A percentile compares a stretch with the other conserved stretches of the same genome.
These are phyloP conservation scores for Spisula subtruncata DNA, from an alignment of 2,888 invertebrate species.

Conservation along the genomic window DNA sequence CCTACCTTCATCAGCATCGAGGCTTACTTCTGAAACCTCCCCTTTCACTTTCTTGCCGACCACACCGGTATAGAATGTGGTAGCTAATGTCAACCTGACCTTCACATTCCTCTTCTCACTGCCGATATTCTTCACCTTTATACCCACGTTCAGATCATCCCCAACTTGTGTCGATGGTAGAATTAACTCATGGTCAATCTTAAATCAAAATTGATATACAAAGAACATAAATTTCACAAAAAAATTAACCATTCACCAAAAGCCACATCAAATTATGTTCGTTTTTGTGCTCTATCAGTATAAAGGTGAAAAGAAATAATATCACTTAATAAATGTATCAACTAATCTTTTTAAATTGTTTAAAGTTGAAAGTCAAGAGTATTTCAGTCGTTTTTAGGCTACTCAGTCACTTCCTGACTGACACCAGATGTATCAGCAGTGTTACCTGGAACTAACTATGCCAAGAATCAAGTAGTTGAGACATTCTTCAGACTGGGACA, in stretches of 20 bases:
- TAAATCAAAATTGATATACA: background rate
- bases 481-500: too few relatives aligned
- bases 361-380: too few relatives aligned
- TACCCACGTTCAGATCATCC: conserved; percentile 72
- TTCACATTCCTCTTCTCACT: conserved; percentile 59
- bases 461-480: too few relatives aligned
- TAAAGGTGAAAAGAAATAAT: too few relatives aligned
- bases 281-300: too few relatives aligned
- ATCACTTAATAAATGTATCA: too few relatives aligned
- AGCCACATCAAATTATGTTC: too few relatives aligned
- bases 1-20: conserved; percentile 72
- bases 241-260: background rate
- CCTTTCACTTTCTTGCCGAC: conserved; percentile 73
- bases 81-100: conserved; percentile 73
- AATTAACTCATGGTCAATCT: conserved; percentile 67
- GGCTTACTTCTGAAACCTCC: conserved; percentile 53
- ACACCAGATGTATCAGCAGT: too few relatives aligned
- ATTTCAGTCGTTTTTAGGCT: too few relatives aligned
- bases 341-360: too few relatives aligned
- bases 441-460: too few relatives aligned
- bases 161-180: conserved; percentile 72
- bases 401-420: too few relatives aligned
- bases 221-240: background rate
- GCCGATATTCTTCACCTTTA: conserved; percentile 71
- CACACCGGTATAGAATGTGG: conserved; percentile 79